Evolutionary conservation across 2,113 vertebrate genomes (phyloP).

Genomic region (Aegotheles bennettii): DNA sequence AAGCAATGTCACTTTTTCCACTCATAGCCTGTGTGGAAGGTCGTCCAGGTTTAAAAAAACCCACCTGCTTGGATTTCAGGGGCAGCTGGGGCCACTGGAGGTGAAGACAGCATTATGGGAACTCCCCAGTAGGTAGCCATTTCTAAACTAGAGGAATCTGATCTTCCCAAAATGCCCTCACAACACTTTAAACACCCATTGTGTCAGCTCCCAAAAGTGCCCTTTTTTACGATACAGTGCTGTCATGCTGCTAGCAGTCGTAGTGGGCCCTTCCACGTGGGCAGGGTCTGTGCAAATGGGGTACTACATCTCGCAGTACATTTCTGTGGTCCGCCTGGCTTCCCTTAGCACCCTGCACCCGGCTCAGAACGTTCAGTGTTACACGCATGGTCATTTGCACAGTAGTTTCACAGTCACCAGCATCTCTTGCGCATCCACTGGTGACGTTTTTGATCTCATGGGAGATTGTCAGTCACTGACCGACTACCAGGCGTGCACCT

Average conservation of each 20-base stretch:
- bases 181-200: neutral
- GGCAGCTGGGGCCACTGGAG: neutral
- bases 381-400: fast-evolving
- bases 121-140: neutral
- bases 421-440: neutral
- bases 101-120: neutral
- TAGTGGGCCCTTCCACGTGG: neutral
- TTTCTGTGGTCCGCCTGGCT: neutral
- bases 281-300: neutral
- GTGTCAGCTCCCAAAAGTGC: neutral
- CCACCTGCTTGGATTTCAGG: neutral
- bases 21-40: neutral
- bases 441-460: neutral
- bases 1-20: neutral
- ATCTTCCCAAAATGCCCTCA: neutral
- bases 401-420: neutral
- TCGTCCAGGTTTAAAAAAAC: neutral
- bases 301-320: neutral
- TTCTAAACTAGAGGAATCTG: neutral
- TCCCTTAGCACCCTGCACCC: neutral
- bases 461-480: neutral
- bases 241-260: fast-evolving
- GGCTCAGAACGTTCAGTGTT: neutral
- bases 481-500: fast-evolving
- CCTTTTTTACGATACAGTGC: neutral